phyloP scores from a whole-genome alignment of 1,140 invertebrate species.

The Melanaphis sacchari region DNA sequence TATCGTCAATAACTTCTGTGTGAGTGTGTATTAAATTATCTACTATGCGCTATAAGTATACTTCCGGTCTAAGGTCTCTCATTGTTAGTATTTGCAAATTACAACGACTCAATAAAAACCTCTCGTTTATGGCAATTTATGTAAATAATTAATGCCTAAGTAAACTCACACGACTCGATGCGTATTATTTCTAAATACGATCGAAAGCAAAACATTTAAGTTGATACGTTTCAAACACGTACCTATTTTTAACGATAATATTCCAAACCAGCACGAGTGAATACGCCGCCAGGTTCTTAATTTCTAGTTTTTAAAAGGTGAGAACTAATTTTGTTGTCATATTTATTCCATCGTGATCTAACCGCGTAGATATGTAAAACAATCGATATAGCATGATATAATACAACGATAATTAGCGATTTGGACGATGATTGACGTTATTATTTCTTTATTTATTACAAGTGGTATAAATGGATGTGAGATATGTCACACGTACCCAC shows the following conservation, averaged over 20 bases:
- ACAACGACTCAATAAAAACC: not conserved
- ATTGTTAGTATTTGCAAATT: not conserved
- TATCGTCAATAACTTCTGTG: not conserved
- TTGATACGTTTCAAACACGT: not conserved
- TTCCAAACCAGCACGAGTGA: not conserved
- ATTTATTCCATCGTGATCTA: not conserved
- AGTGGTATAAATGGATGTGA: not conserved
- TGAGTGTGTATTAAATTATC: not conserved
- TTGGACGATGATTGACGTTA: too few species aligned
- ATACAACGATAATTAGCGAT: not conserved
- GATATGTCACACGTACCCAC: not conserved
- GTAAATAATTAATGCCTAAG: not conserved
- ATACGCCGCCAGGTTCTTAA: not conserved
- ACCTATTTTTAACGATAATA: not conserved
- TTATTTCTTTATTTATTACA: too few species aligned
- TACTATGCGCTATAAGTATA: not conserved
- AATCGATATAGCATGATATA: not conserved
- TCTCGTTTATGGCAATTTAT: not conserved
- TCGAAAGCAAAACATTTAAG: not conserved
- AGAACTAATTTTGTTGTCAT: not conserved
- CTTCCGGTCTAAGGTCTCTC: not conserved
- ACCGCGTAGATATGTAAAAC: not conserved
- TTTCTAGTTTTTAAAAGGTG: not conserved
- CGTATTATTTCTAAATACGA: not conserved
- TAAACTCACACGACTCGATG: not conserved